Conservation (phyloP, 2,113 vertebrate species). For the Rhinoderma darwinii region DNA sequence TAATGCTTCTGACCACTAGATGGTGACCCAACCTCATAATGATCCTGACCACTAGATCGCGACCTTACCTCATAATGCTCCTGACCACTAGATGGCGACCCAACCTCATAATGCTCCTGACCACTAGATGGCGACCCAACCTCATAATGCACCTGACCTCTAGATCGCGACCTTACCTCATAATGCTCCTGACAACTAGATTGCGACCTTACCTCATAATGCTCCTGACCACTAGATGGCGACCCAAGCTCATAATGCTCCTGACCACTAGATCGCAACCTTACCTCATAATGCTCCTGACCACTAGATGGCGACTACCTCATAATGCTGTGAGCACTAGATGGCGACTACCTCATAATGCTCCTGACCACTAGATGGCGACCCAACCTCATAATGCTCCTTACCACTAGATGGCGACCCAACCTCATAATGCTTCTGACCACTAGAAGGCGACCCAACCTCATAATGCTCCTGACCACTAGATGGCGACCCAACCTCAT, state of each 20-base stretch:
- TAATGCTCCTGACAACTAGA: neutral
- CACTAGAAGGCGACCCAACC: no score
- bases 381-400: no score
- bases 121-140: neutral
- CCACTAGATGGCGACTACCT: neutral
- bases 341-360: no score
- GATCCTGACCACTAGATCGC: no score
- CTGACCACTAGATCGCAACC: neutral
- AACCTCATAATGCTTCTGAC: no score
- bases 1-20: no score
- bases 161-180: neutral
- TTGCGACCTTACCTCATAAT: neutral
- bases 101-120: neutral
- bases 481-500: neutral
- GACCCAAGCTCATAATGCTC: no score
- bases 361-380: neutral
- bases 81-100: neutral
- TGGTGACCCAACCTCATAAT: no score
- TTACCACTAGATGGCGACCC: no score
- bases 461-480: neutral
- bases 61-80: neutral
- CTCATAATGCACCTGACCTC: no score
- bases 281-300: no score
- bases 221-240: neutral
- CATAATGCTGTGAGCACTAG: neutral